Base-by-base conservation (phyloP, 2,797 vertebrate species). In the Yasuhikotakia modesta region DNA sequence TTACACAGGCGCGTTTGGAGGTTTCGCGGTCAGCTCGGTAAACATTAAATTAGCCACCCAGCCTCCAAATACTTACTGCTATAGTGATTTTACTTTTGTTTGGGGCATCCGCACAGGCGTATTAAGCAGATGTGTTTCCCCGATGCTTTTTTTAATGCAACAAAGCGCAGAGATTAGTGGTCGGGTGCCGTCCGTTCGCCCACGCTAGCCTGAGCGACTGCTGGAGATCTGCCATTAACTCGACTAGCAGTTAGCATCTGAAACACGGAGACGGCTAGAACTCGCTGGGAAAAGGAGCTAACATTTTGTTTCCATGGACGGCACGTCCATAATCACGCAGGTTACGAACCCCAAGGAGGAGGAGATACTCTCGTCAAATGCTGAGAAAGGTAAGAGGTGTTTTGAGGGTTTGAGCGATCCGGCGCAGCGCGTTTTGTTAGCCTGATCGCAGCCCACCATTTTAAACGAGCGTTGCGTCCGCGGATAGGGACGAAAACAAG, bases 241-340 rank as follows among this genome's bases (percentile, higher is more conserved):
- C 76, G 48, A 71, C 76, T 78, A 78, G 76, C 76, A 55, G 60
- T 57, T 78, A 78, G 76, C 76, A 46, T 39, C 60, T 22, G 19
- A 84, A 60, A 87, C 85, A 88, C 82, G 87, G 80, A 89, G 82
- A 61, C 75, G 64, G 73, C 52, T 17, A 76, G 52, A 70, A 70
- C 68, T 78, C 68, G 48, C 81, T 84, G 83, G 61, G 73, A 67
- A 79, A 81, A 82, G 85, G 87, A 87, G 82, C 78, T 88, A 84
- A 78, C 66, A 84, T 90, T 85, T 87, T 86, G 90, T 87, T 92
- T 92, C 93, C 95, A 98, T 98, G 97, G 96, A 98, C 96, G 94
- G 95, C 94, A 97, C 95, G 94, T 96, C 97, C 93, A 96, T 98
- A 90, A 98, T 98, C 94, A 98, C 97, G 89, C 97, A 98, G 92